Evolutionary conservation across 2,888 invertebrate genomes (phyloP), one percentile per base, ranked within the genome.

Genomic region (Thymelicus lineola): DNA sequence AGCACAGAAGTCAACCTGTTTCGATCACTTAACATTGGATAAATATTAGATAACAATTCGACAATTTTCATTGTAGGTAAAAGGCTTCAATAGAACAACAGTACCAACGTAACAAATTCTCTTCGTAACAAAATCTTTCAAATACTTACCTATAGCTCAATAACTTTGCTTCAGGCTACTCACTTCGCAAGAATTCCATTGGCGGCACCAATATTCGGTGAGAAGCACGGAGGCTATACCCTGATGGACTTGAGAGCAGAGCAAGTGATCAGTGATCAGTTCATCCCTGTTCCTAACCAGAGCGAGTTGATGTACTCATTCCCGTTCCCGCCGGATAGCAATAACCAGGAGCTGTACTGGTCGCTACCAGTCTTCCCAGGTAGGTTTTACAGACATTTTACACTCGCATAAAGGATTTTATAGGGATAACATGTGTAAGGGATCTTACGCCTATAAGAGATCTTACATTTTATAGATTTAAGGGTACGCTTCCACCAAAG

Each of bases 271-370:
- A 87, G 86, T 66, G 86, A 91, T 38, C 81, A 89, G 53, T 89
- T 91, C 62, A 77, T 89, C 9, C 87, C 92, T 0, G 81, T 82
- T n/a, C 87, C 88, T 0, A 82, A 85, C 65, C 84, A 86, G 72
- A 93, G 93, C 76, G 90, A 92, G 73, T 86, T 93, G 0, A 83
- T 81, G 79, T 92, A 92, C 72, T 77, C 83, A n/a, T 91, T 91
- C 81, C 65, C 76, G 0, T 85, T 76, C 76, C 79, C 79, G n/a
- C 87, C 90, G 7, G 6, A 2, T 20, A 53, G 53, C 75, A 77
- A 17, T 53, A 20, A 6, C 53, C 78, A 77, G 10, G 87, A 90
- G 9, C 80, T 91, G 6, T 93, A 86, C 75, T 93, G 93, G 93
- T 93, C 93, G 0, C 72, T 93, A 15, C 93, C 93, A 1, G 82